Conservation (phyloP, 1,140 invertebrate species). For the Platyscapa corneri region DNA sequence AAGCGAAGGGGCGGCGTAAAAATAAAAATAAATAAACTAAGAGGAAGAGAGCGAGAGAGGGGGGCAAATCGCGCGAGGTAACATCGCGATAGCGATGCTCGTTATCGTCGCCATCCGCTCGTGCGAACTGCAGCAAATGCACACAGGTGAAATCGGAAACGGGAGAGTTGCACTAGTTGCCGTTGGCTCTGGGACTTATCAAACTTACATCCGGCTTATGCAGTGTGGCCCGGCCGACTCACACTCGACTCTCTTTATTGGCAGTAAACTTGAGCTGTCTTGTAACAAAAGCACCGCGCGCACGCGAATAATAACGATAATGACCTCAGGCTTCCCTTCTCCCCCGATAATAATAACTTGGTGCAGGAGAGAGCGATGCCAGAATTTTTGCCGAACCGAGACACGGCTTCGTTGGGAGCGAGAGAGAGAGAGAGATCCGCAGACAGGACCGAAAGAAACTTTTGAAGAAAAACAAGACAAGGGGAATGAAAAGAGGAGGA, state of each 20-base stretch:
- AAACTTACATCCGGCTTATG: conserved; percentile 32
- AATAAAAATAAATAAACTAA: neutral
- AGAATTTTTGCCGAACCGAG: conserved; percentile 48
- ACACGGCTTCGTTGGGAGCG: no score
- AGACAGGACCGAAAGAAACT: conserved; percentile 8
- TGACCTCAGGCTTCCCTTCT: conserved; percentile 55
- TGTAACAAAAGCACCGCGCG: conserved; percentile 59
- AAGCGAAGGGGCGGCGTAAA: no score
- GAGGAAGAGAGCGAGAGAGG: no score
- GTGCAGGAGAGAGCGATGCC: conserved; percentile 54
- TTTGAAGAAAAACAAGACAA: neutral
- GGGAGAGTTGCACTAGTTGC: neutral
- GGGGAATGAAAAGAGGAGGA: neutral
- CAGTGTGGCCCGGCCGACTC: no score
- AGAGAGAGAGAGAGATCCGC: conserved; percentile 8
- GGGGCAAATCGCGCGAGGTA: no score
- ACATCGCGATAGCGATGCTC: no score
- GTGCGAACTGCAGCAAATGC: no score
- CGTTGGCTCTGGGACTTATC: conserved; percentile 6
- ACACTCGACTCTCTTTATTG: conserved; percentile 56
- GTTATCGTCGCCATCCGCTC: neutral
- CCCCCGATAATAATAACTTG: conserved; percentile 63
- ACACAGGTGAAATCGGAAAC: conserved; percentile 6
- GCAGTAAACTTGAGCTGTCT: conserved; percentile 62
- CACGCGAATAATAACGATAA: conserved; percentile 62